These are phyloP conservation scores for Castor canadensis DNA, from an alignment of 2,113 vertebrate species.

Conservation along the genomic window DNA sequence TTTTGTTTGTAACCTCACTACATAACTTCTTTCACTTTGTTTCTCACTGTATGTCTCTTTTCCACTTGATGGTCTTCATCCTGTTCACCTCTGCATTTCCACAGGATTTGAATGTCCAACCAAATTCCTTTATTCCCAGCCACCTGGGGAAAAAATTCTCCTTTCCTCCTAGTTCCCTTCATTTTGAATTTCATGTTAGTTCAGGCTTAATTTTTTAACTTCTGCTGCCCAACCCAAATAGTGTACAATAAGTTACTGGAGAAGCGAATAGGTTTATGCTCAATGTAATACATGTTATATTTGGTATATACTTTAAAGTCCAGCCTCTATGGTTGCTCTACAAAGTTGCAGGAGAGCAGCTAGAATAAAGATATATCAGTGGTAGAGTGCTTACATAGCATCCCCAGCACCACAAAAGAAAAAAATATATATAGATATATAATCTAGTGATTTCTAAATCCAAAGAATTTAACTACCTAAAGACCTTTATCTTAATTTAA, in stretches of 20 bases:
- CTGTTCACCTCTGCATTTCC: not conserved
- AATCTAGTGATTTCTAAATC: too few relatives aligned
- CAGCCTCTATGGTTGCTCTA: not conserved
- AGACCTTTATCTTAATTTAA: too few relatives aligned
- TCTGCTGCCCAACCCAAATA: not conserved
- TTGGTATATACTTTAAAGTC: not conserved
- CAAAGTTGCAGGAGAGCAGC: not conserved
- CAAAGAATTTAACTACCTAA: too few relatives aligned
- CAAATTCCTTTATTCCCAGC: not conserved
- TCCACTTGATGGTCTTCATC: not conserved
- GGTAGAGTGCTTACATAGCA: too few relatives aligned
- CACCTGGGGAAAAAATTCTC: not conserved
- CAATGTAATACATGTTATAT: not conserved
- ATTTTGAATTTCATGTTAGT: conserved; percentile 47
- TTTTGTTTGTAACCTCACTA: not conserved
- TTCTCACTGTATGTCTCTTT: not conserved
- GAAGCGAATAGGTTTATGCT: not conserved
- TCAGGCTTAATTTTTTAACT: conserved; percentile 27
- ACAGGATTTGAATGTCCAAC: not conserved
- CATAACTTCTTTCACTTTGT: not conserved
- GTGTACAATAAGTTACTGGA: not conserved
- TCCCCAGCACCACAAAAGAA: too few relatives aligned
- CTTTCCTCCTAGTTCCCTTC: not conserved
- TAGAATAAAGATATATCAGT: not conserved
- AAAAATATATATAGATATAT: too few relatives aligned